A percentile compares a stretch with the other conserved stretches of the same genome.
Evolutionary conservation across 2,113 vertebrate genomes (phyloP).

Genomic region (Ceyx margarethae): DNA sequence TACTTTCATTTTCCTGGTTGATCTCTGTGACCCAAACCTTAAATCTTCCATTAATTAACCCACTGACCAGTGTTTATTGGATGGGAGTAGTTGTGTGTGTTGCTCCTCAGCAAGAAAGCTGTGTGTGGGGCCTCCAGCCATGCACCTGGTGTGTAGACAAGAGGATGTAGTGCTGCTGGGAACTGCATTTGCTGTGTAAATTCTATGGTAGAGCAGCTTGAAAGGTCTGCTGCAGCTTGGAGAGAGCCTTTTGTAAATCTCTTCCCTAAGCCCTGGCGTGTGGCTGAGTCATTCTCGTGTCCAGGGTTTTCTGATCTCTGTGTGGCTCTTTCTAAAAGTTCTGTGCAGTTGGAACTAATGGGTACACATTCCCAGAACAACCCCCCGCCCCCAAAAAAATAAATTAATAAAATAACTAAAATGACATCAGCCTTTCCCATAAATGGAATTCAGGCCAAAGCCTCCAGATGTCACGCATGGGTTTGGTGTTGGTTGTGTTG

Average conservation of each 20-base stretch:
- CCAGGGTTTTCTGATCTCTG: not conserved
- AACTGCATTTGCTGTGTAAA: not conserved
- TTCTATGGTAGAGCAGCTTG: not conserved
- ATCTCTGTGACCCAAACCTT: not conserved
- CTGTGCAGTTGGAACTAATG: not conserved
- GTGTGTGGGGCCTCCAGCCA: not conserved
- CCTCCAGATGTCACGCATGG: slow-evolving; percentile 43
- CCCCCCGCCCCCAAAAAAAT: not conserved
- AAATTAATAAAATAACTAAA: not conserved
- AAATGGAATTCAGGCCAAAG: not conserved
- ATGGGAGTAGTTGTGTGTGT: not conserved
- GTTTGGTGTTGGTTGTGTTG: not conserved
- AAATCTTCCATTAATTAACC: not conserved
- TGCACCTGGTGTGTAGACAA: not conserved
- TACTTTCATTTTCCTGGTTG: not conserved
- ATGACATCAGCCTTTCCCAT: slow-evolving; percentile 32
- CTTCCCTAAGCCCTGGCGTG: not conserved
- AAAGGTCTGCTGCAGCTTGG: not conserved
- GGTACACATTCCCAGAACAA: slow-evolving; percentile 35
- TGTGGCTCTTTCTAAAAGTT: not conserved
- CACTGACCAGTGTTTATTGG: not conserved
- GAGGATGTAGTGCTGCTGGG: not conserved
- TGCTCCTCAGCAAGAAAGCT: not conserved
- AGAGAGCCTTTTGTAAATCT: not conserved
- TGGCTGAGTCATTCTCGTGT: not conserved